These are phyloP conservation scores for Sus scrofa DNA, from an alignment of 2,113 vertebrate genomes.

Conservation along the genomic window DNA sequence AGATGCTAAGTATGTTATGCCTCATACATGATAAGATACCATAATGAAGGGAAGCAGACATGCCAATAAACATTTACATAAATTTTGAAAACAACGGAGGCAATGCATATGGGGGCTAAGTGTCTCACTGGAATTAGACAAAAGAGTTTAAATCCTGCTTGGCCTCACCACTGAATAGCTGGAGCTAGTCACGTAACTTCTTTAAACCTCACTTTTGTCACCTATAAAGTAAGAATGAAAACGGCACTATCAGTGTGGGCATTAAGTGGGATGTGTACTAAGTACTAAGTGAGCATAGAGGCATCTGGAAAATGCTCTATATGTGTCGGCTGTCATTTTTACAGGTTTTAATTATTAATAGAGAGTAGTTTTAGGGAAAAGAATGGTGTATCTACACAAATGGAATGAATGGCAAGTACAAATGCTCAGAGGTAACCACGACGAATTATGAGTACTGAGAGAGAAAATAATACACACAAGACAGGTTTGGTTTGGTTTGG, in stretches of 20 bases:
- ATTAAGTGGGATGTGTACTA: neutral
- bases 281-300: neutral
- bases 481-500: no score
- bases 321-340: neutral
- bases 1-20: neutral
- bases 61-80: neutral
- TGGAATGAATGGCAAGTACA: neutral
- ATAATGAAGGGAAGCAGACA: conserved; percentile 2
- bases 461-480: neutral
- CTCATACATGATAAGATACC: neutral
- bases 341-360: neutral
- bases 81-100: neutral
- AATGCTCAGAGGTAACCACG: neutral
- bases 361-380: neutral
- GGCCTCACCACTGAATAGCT: neutral
- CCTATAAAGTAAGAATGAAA: neutral
- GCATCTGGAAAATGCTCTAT: neutral
- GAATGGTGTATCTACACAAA: neutral
- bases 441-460: neutral
- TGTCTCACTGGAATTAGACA: neutral
- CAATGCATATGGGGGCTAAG: neutral
- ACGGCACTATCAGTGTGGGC: neutral
- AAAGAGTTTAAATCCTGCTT: neutral
- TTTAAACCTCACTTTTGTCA: conserved; percentile 9
- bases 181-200: neutral